Evolutionary conservation across 2,888 invertebrate species (phyloP).

Genomic region (Perithous albicinctus): DNA sequence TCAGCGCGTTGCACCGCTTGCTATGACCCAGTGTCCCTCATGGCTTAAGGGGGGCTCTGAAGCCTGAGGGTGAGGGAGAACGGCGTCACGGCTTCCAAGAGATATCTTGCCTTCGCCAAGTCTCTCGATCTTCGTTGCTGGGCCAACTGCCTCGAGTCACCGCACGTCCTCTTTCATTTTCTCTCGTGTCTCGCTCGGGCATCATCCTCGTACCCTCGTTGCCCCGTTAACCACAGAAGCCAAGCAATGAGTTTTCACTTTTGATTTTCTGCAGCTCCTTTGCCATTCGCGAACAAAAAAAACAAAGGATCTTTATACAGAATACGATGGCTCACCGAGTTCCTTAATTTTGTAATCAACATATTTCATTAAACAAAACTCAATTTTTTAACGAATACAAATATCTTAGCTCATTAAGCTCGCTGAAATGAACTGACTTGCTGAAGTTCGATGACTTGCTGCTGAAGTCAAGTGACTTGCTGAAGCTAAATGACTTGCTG

Average conservation of each 20-base stretch:
- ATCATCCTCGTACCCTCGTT: conserved; percentile 35
- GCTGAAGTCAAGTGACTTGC: too few species aligned
- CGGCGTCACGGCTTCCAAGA: background rate
- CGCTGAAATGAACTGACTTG: too few species aligned
- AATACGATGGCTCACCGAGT: background rate
- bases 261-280: conserved; percentile 32
- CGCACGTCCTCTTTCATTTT: conserved; percentile 52
- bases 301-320: background rate
- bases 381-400: too few species aligned
- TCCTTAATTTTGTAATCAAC: background rate
- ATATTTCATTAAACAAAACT: background rate
- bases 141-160: conserved; percentile 56
- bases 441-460: too few species aligned
- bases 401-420: too few species aligned
- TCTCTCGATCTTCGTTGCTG: conserved; percentile 25
- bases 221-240: conserved; percentile 27
- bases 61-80: conserved; percentile 4
- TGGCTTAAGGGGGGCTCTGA: background rate
- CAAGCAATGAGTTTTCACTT: conserved; percentile 61
- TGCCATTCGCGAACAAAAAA: background rate
- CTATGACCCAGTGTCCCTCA: conserved; percentile 79
- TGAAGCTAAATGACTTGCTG: too few species aligned
- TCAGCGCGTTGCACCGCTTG: conserved; percentile 80
- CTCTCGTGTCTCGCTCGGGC: conserved; percentile 44
- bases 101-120: background rate